Base-by-base conservation (phyloP, 2,113 vertebrate species). In the Pitta sordida region DNA sequence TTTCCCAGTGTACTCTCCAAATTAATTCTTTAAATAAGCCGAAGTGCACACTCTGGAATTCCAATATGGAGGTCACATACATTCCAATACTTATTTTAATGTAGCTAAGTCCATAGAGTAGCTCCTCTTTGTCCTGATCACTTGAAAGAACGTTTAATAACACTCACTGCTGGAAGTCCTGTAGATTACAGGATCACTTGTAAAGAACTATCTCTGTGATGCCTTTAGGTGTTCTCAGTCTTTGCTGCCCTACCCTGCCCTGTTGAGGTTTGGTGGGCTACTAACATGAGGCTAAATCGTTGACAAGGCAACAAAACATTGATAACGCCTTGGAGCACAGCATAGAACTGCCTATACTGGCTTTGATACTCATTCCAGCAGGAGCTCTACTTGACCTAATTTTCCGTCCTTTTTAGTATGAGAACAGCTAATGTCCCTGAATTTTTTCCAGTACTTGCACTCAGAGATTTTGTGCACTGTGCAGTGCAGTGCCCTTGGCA, bases 341-440 rank as follows among this genome's bases (percentile, higher is more conserved):
- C 46, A 69, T 2, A 48, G 23, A 79, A 86, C 8, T 70, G 51
- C 8, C 59, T 75, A 4, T 27, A 32, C 13, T 27, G 43, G 14
- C 59, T 95, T 88, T 65, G 51, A 91, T 11, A 46, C 55, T 88
- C 55, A 55, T 74, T 85, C 63, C 59, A 80, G 29, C 20, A 81
- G 53, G 39, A 93, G 39, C 13, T 83, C 46, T 83, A 51, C 59
- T 86, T 96, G 90, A 94, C 79, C 82, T 91, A 46, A 46, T 93
- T 96, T 94, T 65, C 51, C 58, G 22, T 68, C 73, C 71, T 90
- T 89, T 93, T 69, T 51, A 88, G 58, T 37, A 41, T 15, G 23
- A 83, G 15, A 26, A 80, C 46, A 88, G 85, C 32, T 86, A 94
- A 96, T 69, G 32, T n/a, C 75, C 71, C 82, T 83, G 88, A 93